Percentiles rank a stretch among this genome's conserved stretches.
Conservation (phyloP, 2,888 invertebrate species). For the Tachina lurida region DNA sequence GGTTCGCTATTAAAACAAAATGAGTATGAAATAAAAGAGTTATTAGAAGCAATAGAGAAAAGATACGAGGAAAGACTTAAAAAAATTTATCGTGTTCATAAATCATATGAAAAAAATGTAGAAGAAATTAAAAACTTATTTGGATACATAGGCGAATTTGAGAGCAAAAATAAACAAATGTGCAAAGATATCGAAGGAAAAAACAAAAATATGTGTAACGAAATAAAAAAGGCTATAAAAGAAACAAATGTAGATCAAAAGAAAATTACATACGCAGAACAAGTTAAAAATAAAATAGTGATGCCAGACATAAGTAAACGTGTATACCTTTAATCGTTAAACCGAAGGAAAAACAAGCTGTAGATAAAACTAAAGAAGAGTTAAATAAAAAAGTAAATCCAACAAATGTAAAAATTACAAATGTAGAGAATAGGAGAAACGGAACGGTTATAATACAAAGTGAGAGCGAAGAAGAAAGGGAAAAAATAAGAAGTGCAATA, state of each 20-base stretch:
- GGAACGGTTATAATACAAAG: too few relatives aligned
- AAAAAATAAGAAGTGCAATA: too few relatives aligned
- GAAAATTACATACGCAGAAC: background rate
- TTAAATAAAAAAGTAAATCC: constrained; percentile 2
- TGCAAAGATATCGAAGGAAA: background rate
- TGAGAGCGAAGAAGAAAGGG: too few relatives aligned
- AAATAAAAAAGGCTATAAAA: too few relatives aligned
- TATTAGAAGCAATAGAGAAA: too few relatives aligned
- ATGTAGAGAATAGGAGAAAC: too few relatives aligned
- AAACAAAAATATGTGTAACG: background rate
- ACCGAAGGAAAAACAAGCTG: too few relatives aligned
- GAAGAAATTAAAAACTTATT: background rate
- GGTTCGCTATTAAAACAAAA: background rate
- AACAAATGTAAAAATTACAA: background rate
- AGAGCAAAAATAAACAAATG: background rate
- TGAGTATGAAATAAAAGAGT: background rate
- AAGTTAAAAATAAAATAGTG: background rate
- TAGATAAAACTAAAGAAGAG: background rate
- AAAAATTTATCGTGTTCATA: too few relatives aligned
- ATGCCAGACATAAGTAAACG: background rate
- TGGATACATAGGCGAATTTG: background rate
- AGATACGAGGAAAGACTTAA: too few relatives aligned
- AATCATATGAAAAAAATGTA: too few relatives aligned
- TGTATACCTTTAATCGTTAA: background rate
- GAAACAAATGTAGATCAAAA: background rate